Evolutionary conservation across 1,140 invertebrate species (phyloP).

Genomic region (Drosophila dunni): DNA sequence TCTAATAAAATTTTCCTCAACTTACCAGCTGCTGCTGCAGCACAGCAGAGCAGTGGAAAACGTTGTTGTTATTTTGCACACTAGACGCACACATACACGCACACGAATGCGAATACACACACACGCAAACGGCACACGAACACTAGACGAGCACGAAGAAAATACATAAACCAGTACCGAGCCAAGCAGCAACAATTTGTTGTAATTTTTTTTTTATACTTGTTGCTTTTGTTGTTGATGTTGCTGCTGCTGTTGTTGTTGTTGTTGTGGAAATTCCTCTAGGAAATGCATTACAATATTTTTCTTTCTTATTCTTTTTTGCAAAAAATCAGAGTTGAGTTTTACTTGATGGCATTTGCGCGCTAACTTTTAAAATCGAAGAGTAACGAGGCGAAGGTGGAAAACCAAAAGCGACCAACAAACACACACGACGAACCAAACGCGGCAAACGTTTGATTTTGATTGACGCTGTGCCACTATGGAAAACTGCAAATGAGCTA

Average conservation of each 20-base stretch:
- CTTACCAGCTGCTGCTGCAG: constrained; percentile 38
- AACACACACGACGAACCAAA: constrained; percentile 37
- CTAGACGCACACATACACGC: constrained; percentile 27
- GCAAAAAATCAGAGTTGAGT: constrained; percentile 9
- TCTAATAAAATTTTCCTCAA: constrained; percentile 13
- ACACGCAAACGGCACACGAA: constrained; percentile 23
- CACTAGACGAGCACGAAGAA: constrained; percentile 20
- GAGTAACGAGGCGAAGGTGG: constrained; percentile 5
- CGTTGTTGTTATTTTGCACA: constrained; percentile 46
- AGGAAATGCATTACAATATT: constrained; percentile 46
- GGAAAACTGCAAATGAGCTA: constrained; percentile 61
- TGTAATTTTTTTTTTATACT: constrained; percentile 52
- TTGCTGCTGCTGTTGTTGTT: constrained; percentile 20
- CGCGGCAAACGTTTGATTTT: constrained; percentile 69
- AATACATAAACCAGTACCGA: constrained; percentile 23
- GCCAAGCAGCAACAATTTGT: constrained; percentile 54
- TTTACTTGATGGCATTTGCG: constrained; percentile 53
- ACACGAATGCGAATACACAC: constrained; percentile 24
- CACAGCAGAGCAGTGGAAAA: constrained; percentile 25
- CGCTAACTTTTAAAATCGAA: constrained; percentile 27
- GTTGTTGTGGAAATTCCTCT: constrained; percentile 27
- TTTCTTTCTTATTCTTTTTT: constrained; percentile 1
- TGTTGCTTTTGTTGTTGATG: constrained; percentile 23
- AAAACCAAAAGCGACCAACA: constrained; percentile 4
- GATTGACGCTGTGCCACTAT: constrained; percentile 59